phyloP scores from a whole-genome alignment of 2,113 vertebrate genomes.

The Cottus gobio region DNA sequence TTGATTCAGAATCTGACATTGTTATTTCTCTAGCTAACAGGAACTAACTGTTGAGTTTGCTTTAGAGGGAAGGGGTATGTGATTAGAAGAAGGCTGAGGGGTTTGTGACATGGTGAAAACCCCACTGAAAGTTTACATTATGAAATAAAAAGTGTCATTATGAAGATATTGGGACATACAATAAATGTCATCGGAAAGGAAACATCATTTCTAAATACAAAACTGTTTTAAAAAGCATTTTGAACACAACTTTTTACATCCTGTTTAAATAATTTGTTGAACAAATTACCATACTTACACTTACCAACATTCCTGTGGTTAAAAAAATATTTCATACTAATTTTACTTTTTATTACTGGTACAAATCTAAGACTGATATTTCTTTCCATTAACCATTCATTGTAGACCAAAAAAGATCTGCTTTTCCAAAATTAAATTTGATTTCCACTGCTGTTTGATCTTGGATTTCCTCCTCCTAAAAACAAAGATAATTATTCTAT shows the following conservation, averaged over 20 bases:
- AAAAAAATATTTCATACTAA: background rate
- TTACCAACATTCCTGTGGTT: background rate
- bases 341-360: background rate
- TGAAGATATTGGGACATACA: no score
- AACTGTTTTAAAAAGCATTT: background rate
- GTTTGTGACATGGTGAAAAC: no score
- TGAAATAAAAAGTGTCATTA: background rate
- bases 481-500: background rate
- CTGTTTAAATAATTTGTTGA: background rate
- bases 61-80: background rate
- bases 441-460: background rate
- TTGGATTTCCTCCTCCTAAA: background rate
- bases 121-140: background rate
- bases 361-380: background rate
- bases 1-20: background rate
- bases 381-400: conserved; percentile 1
- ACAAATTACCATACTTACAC: background rate
- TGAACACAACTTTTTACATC: background rate
- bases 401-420: conserved; percentile 7
- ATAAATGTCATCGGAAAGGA: no score
- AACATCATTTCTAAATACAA: no score
- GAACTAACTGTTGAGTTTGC: background rate
- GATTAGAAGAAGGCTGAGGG: no score
- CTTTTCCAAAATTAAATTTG: background rate
- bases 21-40: background rate